Conservation (phyloP, 2,888 invertebrate genomes). For the Tuberolachnus salignus region DNA sequence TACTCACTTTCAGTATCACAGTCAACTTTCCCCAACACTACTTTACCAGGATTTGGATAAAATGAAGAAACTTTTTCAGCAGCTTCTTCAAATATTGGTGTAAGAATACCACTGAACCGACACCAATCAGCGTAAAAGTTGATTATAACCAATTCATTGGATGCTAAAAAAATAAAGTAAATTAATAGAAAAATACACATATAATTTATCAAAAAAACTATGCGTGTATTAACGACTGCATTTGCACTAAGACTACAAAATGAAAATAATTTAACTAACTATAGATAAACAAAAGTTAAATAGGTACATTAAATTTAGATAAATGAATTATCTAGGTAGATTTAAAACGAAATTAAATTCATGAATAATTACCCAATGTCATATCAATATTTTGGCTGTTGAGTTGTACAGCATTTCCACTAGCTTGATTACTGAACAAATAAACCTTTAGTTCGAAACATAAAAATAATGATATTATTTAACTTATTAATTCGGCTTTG, state of each 20-base stretch:
- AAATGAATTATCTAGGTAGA: too few species aligned
- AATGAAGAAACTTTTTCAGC: conserved; percentile 81
- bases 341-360: too few species aligned
- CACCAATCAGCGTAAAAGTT: conserved; percentile 99
- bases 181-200: not conserved
- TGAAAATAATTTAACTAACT: not conserved
- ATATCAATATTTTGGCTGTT: conserved; percentile 55
- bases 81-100: conserved; percentile 96
- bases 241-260: too few species aligned
- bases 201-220: too few species aligned
- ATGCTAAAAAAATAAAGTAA: conserved; percentile 71
- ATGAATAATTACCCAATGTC: conserved; percentile 57
- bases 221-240: too few species aligned
- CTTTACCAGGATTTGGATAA: conserved; percentile 76
- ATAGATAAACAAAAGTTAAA: too few species aligned
- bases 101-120: conserved; percentile 94
- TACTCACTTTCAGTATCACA: conserved; percentile 86
- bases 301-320: too few species aligned
- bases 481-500: too few species aligned
- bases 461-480: not conserved
- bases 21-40: conserved; percentile 95
- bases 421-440: conserved; percentile 15
- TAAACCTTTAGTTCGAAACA: not conserved
- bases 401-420: conserved; percentile 43
- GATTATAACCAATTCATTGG: conserved; percentile 95